These are phyloP conservation scores for Gambusia affinis DNA, from an alignment of 2,113 vertebrate genomes.

Conservation along the genomic window DNA sequence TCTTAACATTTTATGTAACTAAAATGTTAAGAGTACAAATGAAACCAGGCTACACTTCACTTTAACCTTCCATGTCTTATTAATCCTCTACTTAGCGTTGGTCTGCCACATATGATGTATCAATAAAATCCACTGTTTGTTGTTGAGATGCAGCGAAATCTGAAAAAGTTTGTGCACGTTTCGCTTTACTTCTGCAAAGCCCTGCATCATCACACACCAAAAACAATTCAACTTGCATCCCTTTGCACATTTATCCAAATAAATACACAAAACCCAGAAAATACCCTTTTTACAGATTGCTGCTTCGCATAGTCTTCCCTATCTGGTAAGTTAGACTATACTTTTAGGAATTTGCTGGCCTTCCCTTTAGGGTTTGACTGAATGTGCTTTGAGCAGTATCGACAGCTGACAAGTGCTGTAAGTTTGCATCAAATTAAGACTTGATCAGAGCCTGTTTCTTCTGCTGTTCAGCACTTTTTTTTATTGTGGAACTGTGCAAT, in stretches of 20 bases:
- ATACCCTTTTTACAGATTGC: neutral
- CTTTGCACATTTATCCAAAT: neutral
- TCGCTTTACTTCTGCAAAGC: no score
- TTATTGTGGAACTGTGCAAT: constrained; percentile 19
- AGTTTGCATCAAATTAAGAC: constrained; percentile 44
- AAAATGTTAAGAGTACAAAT: no score
- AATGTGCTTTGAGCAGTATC: neutral
- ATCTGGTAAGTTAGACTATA: neutral
- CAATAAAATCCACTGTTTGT: no score
- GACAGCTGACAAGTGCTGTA: constrained; percentile 14
- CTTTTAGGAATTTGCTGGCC: neutral
- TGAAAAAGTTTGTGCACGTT: no score
- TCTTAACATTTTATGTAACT: no score
- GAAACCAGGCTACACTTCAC: no score
- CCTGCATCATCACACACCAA: no score
- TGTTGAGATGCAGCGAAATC: no score
- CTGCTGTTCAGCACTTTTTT: constrained; percentile 55
- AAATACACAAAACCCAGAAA: neutral
- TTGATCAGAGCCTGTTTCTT: constrained; percentile 28
- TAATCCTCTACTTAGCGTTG: no score
- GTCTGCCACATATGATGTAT: no score
- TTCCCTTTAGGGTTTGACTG: neutral
- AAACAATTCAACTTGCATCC: no score
- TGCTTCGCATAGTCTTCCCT: neutral
- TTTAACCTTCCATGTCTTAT: no score